Percentiles rank a stretch among this genome's conserved stretches.
phyloP scores from a whole-genome alignment of 2,113 vertebrate genomes.

The Bungarus multicinctus region DNA sequence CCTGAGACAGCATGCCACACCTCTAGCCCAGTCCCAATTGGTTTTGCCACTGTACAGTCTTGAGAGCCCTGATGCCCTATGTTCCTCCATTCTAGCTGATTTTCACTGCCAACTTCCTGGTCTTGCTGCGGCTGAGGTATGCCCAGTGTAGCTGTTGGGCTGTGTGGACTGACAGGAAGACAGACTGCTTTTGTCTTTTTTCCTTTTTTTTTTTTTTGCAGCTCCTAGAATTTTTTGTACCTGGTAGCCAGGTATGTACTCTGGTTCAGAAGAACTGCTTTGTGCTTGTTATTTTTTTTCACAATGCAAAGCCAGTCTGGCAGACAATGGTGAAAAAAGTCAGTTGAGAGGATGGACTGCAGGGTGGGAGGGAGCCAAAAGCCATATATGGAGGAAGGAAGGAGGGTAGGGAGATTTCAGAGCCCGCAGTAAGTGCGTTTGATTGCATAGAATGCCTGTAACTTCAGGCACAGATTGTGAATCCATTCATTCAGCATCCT shows the following conservation, averaged over 20 bases:
- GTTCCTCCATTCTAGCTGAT: not conserved
- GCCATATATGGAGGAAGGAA: not conserved
- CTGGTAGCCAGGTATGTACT: not conserved
- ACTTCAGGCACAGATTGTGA: not conserved
- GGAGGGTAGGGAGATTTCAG: not conserved
- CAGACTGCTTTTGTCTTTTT: not conserved
- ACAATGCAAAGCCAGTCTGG: not conserved
- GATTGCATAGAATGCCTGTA: not conserved
- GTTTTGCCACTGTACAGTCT: not conserved
- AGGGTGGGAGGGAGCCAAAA: not conserved
- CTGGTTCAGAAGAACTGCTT: not conserved
- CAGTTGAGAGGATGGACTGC: not conserved
- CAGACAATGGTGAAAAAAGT: not conserved
- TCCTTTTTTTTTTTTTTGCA: not conserved
- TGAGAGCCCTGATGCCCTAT: not conserved
- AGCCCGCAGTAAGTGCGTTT: not conserved
- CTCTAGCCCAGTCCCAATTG: not conserved
- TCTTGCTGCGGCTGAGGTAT: not conserved
- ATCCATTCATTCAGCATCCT: not conserved
- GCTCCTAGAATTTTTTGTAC: not conserved
- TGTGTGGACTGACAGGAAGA: not conserved
- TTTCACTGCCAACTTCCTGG: not conserved
- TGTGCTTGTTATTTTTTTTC: not conserved
- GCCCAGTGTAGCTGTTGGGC: too few species aligned
- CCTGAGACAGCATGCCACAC: not conserved